Base-by-base conservation (phyloP, 2,888 invertebrate genomes). In the Hypomecis punctinalis region DNA sequence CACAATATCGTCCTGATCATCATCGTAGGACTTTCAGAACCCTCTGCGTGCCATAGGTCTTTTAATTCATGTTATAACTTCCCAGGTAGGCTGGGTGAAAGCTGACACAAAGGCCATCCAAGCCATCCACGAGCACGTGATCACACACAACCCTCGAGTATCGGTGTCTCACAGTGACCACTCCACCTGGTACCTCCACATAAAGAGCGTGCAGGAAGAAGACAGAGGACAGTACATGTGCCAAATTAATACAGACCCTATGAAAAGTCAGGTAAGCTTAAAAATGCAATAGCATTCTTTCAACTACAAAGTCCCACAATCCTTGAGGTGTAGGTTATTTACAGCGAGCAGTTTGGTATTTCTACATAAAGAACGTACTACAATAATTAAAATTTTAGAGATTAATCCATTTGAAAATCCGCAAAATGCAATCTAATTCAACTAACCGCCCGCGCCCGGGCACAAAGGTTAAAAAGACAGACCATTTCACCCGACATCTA, bases 191-290 rank as follows among this genome's bases (percentile, higher is more conserved):
- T 96, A 96, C 85, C 94, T 97, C 13, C 96, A 96, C 84, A 96
- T 97, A 81, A 96, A 95, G 80, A 96, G 94, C 80, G 95, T 96
- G 0, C 96, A 96, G 79, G 96, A 96, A 80, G 96, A 96, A 79
- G 97, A 97, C 82, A 93, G 95, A 53, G 97, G 97, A 11, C 94
- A 95, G 74, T 97, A 97, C 92, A 97, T 97, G 97, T 97, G 97
- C 86, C 97, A 97, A 91, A 96, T 97, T 79, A 97, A 97, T 89
- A 97, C 97, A n/a, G 96, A 97, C 83, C 97, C 97, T 37, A 97
- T 97, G 97, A 96, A 96, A 79, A 96, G 96, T 88, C 97, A 97
- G 94, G 96, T 97, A 72, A 77, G 78, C 56, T 6, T 8, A 1
- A 23, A 23, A 23, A 23, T 23, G 23, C 23, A 2, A 23, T 23